phyloP scores from a whole-genome alignment of 2,113 vertebrate genomes.

The Mirza zaza region DNA sequence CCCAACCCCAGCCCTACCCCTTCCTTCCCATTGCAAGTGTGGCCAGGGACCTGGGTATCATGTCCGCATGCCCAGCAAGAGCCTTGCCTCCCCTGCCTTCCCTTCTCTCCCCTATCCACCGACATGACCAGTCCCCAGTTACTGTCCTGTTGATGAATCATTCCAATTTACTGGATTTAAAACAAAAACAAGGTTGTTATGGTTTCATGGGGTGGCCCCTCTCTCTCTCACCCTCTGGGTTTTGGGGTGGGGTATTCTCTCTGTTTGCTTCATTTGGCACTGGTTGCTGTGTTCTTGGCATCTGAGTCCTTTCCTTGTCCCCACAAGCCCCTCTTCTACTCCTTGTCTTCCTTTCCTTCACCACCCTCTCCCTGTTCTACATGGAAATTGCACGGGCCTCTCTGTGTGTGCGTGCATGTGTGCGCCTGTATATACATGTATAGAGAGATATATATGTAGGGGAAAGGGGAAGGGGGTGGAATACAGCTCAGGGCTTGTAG shows the following conservation, averaged over 20 bases:
- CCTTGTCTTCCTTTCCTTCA: slow-evolving; percentile 26
- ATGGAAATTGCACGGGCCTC: slow-evolving; percentile 75
- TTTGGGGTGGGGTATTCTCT: slow-evolving; percentile 55
- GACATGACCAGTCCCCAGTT: slow-evolving; percentile 55
- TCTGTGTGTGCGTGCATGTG: slow-evolving; percentile 75
- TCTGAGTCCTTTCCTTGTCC: slow-evolving; percentile 47
- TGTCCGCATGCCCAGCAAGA: slow-evolving; percentile 70
- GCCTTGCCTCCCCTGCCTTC: slow-evolving; percentile 42
- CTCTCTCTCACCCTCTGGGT: slow-evolving; percentile 25
- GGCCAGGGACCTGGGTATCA: slow-evolving; percentile 71
- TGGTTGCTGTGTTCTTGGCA: slow-evolving; percentile 71
- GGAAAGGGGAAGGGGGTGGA: not conserved
- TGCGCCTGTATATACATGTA: slow-evolving; percentile 73
- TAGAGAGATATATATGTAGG: slow-evolving; percentile 64
- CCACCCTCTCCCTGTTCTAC: slow-evolving; percentile 57
- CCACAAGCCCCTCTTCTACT: not conserved
- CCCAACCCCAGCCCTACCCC: slow-evolving; percentile 28
- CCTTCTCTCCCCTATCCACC: slow-evolving; percentile 28
- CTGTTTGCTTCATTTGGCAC: slow-evolving; percentile 69
- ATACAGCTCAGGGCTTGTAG: slow-evolving; percentile 52
- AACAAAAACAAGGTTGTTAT: slow-evolving; percentile 77
- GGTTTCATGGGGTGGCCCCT: slow-evolving; percentile 70
- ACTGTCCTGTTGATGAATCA: slow-evolving; percentile 77
- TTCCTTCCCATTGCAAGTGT: slow-evolving; percentile 61
- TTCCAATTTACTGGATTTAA: slow-evolving; percentile 78